phyloP scores from a whole-genome alignment of 2,797 vertebrate genomes.

The Syndactyla subalaris region DNA sequence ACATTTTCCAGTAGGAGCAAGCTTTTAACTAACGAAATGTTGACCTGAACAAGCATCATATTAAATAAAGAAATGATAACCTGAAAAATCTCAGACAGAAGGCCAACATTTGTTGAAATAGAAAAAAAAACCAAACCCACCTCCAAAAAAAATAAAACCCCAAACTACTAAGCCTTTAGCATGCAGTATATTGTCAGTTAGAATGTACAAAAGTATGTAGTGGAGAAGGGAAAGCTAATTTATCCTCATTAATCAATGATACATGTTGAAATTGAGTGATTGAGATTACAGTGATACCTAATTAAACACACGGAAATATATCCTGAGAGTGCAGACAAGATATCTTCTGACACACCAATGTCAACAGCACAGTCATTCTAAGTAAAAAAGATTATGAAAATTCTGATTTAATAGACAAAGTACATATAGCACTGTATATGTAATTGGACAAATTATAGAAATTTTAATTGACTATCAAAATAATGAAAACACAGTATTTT shows the following conservation, averaged over 20 bases:
- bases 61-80: neutral
- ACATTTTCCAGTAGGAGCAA: neutral
- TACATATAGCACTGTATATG: neutral
- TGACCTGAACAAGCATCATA: neutral
- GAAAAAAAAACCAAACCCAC: neutral
- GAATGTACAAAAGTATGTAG: neutral
- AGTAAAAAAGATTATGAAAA: neutral
- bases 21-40: neutral
- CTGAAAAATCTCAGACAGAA: neutral
- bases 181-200: neutral
- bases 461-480: neutral
- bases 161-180: rapidly evolving
- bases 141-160: neutral
- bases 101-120: neutral
- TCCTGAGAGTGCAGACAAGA: neutral
- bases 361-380: neutral
- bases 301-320: neutral
- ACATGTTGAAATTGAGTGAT: neutral
- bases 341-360: neutral
- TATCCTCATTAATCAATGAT: neutral
- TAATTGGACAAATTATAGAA: neutral
- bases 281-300: neutral
- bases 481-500: neutral
- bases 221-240: neutral
- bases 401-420: neutral